Percentiles rank a stretch among this genome's conserved stretches.
Conservation (phyloP, 1,140 invertebrate genomes). For the Pemphigus obesinymphae region DNA sequence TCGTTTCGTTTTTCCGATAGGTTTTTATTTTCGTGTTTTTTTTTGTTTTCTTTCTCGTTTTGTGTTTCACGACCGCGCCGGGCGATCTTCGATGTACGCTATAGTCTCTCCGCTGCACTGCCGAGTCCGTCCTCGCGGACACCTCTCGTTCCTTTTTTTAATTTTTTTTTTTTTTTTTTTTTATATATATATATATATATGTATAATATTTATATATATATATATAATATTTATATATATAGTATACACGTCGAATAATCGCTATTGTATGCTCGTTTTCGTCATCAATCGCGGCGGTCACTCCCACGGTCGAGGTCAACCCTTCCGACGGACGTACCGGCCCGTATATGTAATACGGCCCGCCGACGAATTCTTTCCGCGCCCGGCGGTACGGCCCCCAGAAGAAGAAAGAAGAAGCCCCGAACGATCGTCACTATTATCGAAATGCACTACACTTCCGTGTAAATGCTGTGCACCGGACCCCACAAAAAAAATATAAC, state of each 20-base stretch:
- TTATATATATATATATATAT: too few species aligned
- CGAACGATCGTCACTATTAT: too few species aligned
- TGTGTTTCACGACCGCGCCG: background rate
- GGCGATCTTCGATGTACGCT: conserved; percentile 1
- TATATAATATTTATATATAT: too few species aligned
- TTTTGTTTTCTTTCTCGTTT: background rate
- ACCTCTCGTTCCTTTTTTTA: background rate
- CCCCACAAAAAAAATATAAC: background rate
- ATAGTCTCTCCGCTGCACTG: background rate
- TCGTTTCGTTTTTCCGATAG: background rate
- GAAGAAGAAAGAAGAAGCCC: too few species aligned
- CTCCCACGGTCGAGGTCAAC: background rate
- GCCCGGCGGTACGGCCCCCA: too few species aligned
- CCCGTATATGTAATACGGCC: too few species aligned
- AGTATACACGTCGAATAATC: too few species aligned
- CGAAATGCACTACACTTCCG: conserved; percentile 2
- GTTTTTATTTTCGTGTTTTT: conserved; percentile 3
- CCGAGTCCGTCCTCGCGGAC: background rate
- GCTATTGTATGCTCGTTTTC: background rate
- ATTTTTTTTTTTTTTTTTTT: too few species aligned
- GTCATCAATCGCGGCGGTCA: background rate
- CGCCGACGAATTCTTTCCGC: too few species aligned
- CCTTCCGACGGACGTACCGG: background rate
- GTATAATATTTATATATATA: too few species aligned
- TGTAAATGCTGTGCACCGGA: background rate